phyloP scores from a whole-genome alignment of 2,888 invertebrate species.

The Marasmarcha lunaedactyla region DNA sequence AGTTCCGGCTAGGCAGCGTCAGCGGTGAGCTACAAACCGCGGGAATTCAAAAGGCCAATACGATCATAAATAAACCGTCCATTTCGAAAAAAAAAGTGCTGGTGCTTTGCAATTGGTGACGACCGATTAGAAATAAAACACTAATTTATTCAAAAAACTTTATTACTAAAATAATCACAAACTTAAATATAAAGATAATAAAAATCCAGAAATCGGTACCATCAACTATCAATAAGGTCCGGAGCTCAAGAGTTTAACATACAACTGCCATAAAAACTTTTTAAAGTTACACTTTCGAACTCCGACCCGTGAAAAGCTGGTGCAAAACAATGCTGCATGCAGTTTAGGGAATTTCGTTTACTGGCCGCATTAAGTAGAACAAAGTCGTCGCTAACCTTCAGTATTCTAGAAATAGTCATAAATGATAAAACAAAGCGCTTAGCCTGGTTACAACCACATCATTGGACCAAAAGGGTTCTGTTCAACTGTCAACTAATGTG shows the following conservation, averaged over 20 bases:
- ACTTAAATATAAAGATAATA: conserved; percentile 3
- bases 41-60: too few relatives aligned
- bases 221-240: conserved; percentile 17
- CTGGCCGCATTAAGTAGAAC: background rate
- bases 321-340: conserved; percentile 10
- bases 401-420: background rate
- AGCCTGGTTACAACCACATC: background rate
- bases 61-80: too few relatives aligned
- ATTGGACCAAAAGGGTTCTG: background rate
- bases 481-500: conserved; percentile 26
- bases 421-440: conserved; percentile 1
- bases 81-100: too few relatives aligned
- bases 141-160: conserved; percentile 9
- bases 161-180: conserved; percentile 18
- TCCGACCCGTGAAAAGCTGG: conserved; percentile 20
- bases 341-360: background rate
- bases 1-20: too few relatives aligned
- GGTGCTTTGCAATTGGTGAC: too few relatives aligned
- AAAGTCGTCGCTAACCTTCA: too few relatives aligned
- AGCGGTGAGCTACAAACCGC: too few relatives aligned
- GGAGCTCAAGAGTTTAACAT: conserved; percentile 57
- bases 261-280: conserved; percentile 2
- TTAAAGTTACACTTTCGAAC: conserved; percentile 42
- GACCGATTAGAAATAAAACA: background rate
- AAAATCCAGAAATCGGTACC: conserved; percentile 13